Percentiles rank a stretch among this genome's conserved stretches.
phyloP scores from a whole-genome alignment of 2,113 vertebrate species.

The Grammomys dolichurus region DNA sequence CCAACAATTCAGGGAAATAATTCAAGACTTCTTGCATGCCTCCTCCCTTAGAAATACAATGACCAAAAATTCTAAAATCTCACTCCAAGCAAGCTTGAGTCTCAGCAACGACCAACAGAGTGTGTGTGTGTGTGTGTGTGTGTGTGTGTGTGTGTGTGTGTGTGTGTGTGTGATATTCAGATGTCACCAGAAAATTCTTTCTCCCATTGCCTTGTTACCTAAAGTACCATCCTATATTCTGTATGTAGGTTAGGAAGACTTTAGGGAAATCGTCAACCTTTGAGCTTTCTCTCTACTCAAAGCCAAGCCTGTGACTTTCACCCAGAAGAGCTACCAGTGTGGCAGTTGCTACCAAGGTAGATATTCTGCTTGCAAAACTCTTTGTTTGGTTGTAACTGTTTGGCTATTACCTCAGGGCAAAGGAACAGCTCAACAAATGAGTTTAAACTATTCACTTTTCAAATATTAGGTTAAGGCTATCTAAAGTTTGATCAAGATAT shows the following conservation, averaged over 20 bases:
- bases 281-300: background rate
- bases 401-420: constrained; percentile 74
- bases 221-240: constrained; percentile 21
- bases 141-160: background rate
- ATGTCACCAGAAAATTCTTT: constrained; percentile 26
- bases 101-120: background rate
- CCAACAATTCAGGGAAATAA: background rate
- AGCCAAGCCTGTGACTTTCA: constrained; percentile 33
- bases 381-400: constrained; percentile 78
- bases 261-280: background rate
- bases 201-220: background rate
- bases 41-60: constrained; percentile 4
- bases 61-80: background rate
- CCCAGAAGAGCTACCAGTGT: constrained; percentile 21
- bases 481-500: constrained; percentile 84
- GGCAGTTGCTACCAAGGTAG: constrained; percentile 43
- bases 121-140: background rate
- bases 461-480: constrained; percentile 84
- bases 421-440: constrained; percentile 78
- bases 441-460: constrained; percentile 84
- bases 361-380: constrained; percentile 74
- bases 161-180: background rate
- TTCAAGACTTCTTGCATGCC: background rate
- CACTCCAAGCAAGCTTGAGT: background rate
- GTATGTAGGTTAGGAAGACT: background rate